Conservation (phyloP, 2,113 vertebrate species). For the Oreochromis niloticus region DNA sequence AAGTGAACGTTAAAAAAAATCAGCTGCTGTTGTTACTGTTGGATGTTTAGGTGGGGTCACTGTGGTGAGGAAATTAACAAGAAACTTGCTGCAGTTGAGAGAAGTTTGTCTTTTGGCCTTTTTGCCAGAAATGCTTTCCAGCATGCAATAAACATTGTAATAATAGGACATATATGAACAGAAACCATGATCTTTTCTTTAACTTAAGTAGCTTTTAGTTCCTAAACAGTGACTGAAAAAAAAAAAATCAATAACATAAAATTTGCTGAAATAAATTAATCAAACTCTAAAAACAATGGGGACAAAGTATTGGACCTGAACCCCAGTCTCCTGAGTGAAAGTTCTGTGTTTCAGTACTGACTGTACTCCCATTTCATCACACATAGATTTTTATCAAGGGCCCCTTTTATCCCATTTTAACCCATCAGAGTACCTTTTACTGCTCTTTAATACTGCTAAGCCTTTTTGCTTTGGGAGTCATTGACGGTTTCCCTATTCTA, state of each 20-base stretch:
- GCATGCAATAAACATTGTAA: background rate
- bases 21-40: background rate
- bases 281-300: background rate
- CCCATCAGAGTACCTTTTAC: background rate
- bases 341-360: background rate
- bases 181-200: accelerated
- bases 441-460: background rate
- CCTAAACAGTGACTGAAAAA: background rate
- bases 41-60: background rate
- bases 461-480: background rate
- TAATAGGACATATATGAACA: accelerated
- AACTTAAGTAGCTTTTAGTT: background rate
- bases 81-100: background rate
- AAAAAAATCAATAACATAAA: background rate
- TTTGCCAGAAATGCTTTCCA: background rate
- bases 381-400: background rate
- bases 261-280: background rate
- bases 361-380: background rate
- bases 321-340: background rate
- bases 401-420: background rate
- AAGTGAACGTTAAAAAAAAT: background rate
- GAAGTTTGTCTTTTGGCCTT: accelerated
- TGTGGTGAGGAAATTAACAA: background rate
- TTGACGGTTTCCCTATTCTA: accelerated
- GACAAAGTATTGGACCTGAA: background rate